These are phyloP conservation scores for Mythimna vitellina DNA, from an alignment of 2,888 invertebrate genomes.

Conservation along the genomic window DNA sequence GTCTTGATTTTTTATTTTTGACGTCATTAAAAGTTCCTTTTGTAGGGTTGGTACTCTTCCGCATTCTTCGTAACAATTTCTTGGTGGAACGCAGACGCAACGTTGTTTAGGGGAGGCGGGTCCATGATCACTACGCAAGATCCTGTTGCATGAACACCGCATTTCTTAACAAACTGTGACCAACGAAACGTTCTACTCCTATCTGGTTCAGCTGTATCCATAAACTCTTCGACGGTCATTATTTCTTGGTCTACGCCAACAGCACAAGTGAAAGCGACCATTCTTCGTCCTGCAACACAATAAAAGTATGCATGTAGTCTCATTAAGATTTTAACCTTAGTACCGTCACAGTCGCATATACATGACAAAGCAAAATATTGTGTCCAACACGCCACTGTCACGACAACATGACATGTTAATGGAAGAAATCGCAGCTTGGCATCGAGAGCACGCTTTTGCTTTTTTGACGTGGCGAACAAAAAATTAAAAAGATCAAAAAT, in stretches of 20 bases:
- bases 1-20: not conserved
- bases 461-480: not conserved
- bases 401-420: not conserved
- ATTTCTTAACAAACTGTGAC: slow-evolving; percentile 61
- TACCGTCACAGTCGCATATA: too few relatives aligned
- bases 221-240: slow-evolving; percentile 75
- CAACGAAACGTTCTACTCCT: slow-evolving; percentile 69
- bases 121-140: slow-evolving; percentile 73
- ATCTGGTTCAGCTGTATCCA: slow-evolving; percentile 37
- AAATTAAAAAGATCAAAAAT: not conserved
- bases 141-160: slow-evolving; percentile 79
- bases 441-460: not conserved
- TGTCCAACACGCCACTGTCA: too few relatives aligned
- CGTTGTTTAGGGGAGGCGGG: slow-evolving; percentile 70
- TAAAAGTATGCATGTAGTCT: not conserved
- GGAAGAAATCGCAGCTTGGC: not conserved
- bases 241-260: slow-evolving; percentile 68
- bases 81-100: slow-evolving; percentile 72
- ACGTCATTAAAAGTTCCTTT: too few relatives aligned
- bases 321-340: not conserved
- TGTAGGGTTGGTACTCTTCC: not conserved
- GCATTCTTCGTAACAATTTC: slow-evolving; percentile 40
- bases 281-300: slow-evolving; percentile 73
- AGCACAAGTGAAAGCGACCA: slow-evolving; percentile 78
- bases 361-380: too few relatives aligned